These are phyloP conservation scores for Belonocnema kinseyi DNA, from an alignment of 1,140 invertebrate genomes.

Conservation along the genomic window DNA sequence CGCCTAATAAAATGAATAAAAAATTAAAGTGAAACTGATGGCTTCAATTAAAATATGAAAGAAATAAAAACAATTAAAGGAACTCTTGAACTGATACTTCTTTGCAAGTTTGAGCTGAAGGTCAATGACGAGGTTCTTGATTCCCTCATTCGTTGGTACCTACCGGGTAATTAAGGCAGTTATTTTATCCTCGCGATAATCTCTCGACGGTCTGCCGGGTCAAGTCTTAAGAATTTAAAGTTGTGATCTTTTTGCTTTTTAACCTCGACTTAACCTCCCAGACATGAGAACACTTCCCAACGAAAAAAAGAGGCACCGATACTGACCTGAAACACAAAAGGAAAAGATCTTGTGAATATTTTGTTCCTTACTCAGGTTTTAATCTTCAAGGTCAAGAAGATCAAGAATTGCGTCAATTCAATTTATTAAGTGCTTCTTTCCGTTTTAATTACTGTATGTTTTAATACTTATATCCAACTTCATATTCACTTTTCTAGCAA, in stretches of 20 bases:
- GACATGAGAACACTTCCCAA: conserved; percentile 45
- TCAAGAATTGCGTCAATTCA: too few relatives aligned
- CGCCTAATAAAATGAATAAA: too few relatives aligned
- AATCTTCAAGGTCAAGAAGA: too few relatives aligned
- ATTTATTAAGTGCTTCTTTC: too few relatives aligned
- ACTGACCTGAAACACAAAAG: conserved; percentile 61
- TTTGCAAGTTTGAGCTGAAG: neutral
- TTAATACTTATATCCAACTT: too few relatives aligned
- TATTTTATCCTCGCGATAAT: conserved; percentile 58
- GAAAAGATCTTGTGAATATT: conserved; percentile 42
- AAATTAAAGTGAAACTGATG: neutral
- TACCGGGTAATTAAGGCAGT: conserved; percentile 59
- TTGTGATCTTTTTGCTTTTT: conserved; percentile 51
- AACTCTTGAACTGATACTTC: neutral
- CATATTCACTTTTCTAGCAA: too few relatives aligned
- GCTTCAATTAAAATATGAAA: neutral
- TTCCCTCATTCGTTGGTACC: conserved; percentile 45
- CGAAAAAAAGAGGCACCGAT: conserved; percentile 36
- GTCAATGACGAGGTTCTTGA: conserved; percentile 20
- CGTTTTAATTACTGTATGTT: too few relatives aligned
- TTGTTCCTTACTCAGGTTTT: neutral
- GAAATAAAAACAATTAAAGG: neutral
- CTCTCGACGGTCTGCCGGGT: conserved; percentile 51
- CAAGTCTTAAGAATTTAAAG: conserved; percentile 53
- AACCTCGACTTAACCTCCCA: conserved; percentile 45